Evolutionary conservation across 2,888 invertebrate species (phyloP), one percentile per base, ranked within the genome.

Genomic region (Helleia helle): DNA sequence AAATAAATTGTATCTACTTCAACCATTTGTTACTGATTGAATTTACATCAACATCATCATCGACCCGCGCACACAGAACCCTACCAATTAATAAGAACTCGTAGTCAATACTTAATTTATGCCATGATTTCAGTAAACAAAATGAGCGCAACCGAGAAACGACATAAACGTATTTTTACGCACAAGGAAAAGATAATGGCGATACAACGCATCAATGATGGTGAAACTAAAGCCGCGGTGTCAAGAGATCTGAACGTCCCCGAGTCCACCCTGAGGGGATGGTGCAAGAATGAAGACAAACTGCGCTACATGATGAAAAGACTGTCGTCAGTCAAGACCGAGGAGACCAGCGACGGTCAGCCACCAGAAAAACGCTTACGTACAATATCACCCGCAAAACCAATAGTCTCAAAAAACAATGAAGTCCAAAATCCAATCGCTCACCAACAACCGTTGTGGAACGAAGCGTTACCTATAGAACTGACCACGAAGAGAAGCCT

Each of bases 221-320:
- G 94, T 38, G 93, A 94, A 69, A 93, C 93, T 42, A 94, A 94
- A 62, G 94, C 94, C 2, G 93, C 93, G 0, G 94, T 94, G 1
- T 94, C 94, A 1, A 86, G 94, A 2, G 93, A 93, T 66, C 93
- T 94, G 62, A 93, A 93, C 24, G 93, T 94, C 11, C 94, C 94
- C 0, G 94, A 94, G 70, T 94, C 93, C 2, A 94, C 94, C 4
- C 81, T 94, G 9, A 87, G 94, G 2, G 94, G 94, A 43, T 94
- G 94, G 94, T 94, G 94, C 75, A 94, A 94, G 71, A 92, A 93
- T 62, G 93, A 93, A 63, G 91, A 92, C 56, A 94, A 94, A 69
- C 71, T 86, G 50, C 79, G 86, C 73, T 91, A 50, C 88, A 90
- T 65, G 89, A 91, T 81, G 61, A 90, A 91, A 17, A 86, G 90